These are phyloP conservation scores for Sphecodes monilicornis DNA, from an alignment of 2,888 invertebrate genomes.

Conservation along the genomic window DNA sequence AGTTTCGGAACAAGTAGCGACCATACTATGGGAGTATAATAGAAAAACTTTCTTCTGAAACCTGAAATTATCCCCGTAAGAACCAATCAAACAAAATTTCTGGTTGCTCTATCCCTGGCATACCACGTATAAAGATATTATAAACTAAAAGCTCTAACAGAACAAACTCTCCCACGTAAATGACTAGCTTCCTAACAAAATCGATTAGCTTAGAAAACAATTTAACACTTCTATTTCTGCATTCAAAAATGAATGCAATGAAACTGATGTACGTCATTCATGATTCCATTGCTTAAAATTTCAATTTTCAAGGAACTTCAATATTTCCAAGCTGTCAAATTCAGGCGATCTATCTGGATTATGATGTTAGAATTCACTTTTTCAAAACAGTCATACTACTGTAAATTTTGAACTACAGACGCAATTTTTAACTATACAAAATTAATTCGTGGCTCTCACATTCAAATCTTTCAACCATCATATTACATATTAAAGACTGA, in stretches of 20 bases:
- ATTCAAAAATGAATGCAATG: background rate
- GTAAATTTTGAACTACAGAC: too few species aligned
- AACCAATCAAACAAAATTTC: constrained; percentile 16
- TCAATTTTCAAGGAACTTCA: too few species aligned
- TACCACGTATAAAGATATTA: background rate
- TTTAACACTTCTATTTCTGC: background rate
- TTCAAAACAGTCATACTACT: background rate
- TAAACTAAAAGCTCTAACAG: background rate
- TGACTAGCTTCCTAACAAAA: background rate
- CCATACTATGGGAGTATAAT: constrained; percentile 26
- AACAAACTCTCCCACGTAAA: background rate
- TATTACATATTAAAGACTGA: too few species aligned
- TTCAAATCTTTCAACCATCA: too few species aligned
- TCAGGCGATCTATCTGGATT: background rate
- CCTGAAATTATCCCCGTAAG: constrained; percentile 17
- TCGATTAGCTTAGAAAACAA: background rate
- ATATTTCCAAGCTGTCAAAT: background rate
- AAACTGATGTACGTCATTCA: too few species aligned
- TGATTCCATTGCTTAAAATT: too few species aligned
- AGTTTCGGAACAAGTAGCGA: constrained; percentile 22
- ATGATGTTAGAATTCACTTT: background rate
- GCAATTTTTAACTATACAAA: too few species aligned
- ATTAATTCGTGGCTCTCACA: too few species aligned
- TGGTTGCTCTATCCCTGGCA: too few species aligned
- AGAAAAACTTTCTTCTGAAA: constrained; percentile 36